Evolutionary conservation across 2,888 invertebrate genomes (phyloP).

Genomic region (Iphiclides podalirius): DNA sequence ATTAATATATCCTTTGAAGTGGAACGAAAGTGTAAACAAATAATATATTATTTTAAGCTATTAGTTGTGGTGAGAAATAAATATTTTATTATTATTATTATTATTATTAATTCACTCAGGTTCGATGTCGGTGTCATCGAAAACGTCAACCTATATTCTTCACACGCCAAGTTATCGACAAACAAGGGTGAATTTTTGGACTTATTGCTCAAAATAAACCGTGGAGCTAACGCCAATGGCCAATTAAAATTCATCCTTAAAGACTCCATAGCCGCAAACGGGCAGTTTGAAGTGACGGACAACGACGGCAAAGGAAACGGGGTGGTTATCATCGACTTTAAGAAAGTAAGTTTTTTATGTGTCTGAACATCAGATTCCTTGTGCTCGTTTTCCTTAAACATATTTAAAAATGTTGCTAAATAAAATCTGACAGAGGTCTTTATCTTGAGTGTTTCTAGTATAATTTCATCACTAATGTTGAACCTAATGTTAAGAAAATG

Average conservation of each 20-base stretch:
- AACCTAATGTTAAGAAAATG: too few species aligned
- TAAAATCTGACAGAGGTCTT: too few species aligned
- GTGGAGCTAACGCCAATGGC: conserved; percentile 61
- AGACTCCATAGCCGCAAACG: conserved; percentile 81
- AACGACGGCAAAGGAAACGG: conserved; percentile 84
- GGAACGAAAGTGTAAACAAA: too few species aligned
- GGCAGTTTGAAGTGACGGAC: conserved; percentile 80
- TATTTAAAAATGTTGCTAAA: too few species aligned
- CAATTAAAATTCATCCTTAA: conserved; percentile 81
- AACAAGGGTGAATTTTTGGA: conserved; percentile 73
- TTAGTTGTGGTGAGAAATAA: too few species aligned
- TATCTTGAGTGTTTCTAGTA: too few species aligned
- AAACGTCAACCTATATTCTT: conserved; percentile 66
- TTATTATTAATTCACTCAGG: conserved; percentile 39
- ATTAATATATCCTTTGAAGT: too few species aligned
- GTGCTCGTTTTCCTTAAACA: too few species aligned
- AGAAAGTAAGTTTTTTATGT: conserved; percentile 55
- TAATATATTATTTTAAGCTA: too few species aligned
- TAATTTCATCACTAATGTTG: too few species aligned
- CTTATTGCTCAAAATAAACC: conserved; percentile 68
- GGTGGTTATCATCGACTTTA: conserved; percentile 79
- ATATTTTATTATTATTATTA: too few species aligned
- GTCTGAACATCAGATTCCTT: too few species aligned
- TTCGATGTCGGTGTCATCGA: conserved; percentile 69
- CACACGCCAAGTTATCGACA: conserved; percentile 72